A percentile compares a stretch with the other conserved stretches of the same genome.
These are phyloP conservation scores for Plusia festucae DNA, from an alignment of 2,888 invertebrate species.

Conservation along the genomic window DNA sequence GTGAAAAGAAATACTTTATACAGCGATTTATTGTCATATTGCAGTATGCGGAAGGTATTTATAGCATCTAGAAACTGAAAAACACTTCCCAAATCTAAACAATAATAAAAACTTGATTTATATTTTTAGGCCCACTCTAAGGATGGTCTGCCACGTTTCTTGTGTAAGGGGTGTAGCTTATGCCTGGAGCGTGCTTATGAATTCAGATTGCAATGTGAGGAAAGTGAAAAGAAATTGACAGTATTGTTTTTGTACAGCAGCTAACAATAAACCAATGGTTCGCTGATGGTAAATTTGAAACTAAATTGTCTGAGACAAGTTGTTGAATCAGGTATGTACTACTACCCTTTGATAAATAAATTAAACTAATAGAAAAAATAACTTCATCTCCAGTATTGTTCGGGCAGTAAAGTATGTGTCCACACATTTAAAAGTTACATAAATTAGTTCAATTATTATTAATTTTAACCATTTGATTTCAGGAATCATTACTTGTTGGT, in stretches of 20 bases:
- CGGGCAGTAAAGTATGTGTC: too few species aligned
- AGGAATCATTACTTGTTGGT: too few species aligned
- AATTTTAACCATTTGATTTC: too few species aligned
- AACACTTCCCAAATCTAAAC: too few species aligned
- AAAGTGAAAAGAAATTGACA: slow-evolving; percentile 73
- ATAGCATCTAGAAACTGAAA: neutral
- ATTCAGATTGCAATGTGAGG: slow-evolving; percentile 75
- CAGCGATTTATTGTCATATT: slow-evolving; percentile 77
- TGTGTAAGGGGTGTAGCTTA: slow-evolving; percentile 78
- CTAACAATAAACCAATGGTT: neutral
- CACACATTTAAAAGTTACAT: too few species aligned
- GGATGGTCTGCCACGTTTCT: slow-evolving; percentile 76
- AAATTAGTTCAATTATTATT: too few species aligned
- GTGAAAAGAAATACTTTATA: slow-evolving; percentile 76
- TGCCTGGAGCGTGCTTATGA: slow-evolving; percentile 74
- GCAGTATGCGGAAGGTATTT: slow-evolving; percentile 80
- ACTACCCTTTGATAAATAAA: too few species aligned
- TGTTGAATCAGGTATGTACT: too few species aligned
- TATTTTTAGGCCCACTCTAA: slow-evolving; percentile 69
- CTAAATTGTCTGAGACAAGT: neutral
- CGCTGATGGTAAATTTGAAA: neutral
- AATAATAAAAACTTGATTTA: neutral
- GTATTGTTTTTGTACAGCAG: slow-evolving; percentile 45
- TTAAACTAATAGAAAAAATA: too few species aligned
- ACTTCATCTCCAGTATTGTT: too few species aligned